phyloP scores from a whole-genome alignment of 2,113 vertebrate species.

The Lathamus discolor region DNA sequence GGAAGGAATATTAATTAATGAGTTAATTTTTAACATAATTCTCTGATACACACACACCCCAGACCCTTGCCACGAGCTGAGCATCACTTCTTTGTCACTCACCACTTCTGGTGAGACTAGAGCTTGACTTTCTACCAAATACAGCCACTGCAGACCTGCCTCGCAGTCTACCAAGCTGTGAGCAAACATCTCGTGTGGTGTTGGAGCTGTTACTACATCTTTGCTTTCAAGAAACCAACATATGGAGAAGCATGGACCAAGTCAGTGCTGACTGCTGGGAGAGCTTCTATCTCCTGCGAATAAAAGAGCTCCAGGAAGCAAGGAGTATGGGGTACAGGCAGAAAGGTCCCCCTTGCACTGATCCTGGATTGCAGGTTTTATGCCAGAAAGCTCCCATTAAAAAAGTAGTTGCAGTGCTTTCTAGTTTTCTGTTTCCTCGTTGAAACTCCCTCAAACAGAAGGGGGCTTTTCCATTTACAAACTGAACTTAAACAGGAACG shows the following conservation, averaged over 20 bases:
- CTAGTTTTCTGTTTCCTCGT: neutral
- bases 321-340: neutral
- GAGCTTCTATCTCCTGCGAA: neutral
- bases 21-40: neutral
- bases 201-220: neutral
- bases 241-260: neutral
- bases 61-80: neutral
- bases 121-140: neutral
- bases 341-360: neutral
- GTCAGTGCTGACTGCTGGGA: neutral
- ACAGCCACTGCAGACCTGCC: neutral
- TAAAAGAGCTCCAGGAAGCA: neutral
- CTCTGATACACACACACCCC: neutral
- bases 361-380: neutral
- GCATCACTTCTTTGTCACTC: neutral
- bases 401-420: neutral
- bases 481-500: neutral
- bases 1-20: neutral
- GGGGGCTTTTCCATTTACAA: neutral
- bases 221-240: neutral
- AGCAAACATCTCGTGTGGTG: neutral
- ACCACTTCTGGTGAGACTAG: neutral
- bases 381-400: neutral
- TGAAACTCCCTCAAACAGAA: neutral
- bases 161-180: fast-evolving